Percentiles rank a stretch among this genome's conserved stretches.
Conservation (phyloP, 1,140 invertebrate species). For the Kradibia gibbosae region DNA sequence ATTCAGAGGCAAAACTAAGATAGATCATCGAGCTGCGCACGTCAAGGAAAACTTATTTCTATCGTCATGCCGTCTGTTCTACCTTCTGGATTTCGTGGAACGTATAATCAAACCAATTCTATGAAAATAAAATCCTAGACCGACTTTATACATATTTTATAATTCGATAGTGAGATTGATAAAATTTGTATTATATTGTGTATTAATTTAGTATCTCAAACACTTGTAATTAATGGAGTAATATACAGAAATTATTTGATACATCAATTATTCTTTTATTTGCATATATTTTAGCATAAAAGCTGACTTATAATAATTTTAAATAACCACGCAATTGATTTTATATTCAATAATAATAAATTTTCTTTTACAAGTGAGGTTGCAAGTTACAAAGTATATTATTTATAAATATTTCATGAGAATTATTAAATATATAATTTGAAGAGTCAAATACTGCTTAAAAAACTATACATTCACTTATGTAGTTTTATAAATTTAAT, state of each 20-base stretch:
- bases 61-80: background rate
- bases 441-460: no score
- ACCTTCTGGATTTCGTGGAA: background rate
- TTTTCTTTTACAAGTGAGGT: no score
- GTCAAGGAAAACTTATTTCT: slow-evolving; percentile 21
- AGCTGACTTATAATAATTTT: background rate
- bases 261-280: background rate
- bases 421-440: no score
- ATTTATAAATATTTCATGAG: no score
- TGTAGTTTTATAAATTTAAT: no score
- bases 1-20: background rate
- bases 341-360: background rate
- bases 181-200: background rate
- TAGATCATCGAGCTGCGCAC: slow-evolving; percentile 8
- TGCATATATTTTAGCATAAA: background rate
- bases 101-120: background rate
- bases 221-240: background rate
- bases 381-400: no score
- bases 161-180: background rate
- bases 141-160: slow-evolving; percentile 4
- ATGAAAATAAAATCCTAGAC: no score
- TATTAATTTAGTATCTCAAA: background rate
- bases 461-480: no score
- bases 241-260: background rate
- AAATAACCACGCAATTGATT: background rate